Evolutionary conservation across 1,140 invertebrate species (phyloP).

Genomic region (Asobara japonica): DNA sequence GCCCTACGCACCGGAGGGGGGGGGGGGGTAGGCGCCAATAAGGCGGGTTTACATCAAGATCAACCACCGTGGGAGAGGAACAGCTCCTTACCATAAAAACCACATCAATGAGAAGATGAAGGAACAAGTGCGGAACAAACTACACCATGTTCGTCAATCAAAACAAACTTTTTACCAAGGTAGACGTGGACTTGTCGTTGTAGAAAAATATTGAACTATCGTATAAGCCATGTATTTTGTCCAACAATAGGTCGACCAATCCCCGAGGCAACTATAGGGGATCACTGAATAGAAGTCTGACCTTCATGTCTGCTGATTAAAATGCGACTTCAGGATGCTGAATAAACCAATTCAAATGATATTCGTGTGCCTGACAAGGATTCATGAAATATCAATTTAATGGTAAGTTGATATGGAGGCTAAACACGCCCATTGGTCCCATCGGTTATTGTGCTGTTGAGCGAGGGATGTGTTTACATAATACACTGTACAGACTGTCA

Average conservation of each 20-base stretch:
- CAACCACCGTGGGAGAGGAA: too few relatives aligned
- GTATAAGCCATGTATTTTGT: conserved; percentile 45
- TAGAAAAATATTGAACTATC: conserved; percentile 53
- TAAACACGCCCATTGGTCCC: neutral
- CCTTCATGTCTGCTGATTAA: neutral
- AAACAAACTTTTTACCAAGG: conserved; percentile 55
- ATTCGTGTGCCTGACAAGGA: conserved; percentile 44
- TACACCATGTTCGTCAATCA: conserved; percentile 50
- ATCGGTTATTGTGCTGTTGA: neutral
- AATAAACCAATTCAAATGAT: conserved; percentile 36
- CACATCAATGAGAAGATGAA: too few relatives aligned
- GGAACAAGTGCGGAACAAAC: too few relatives aligned
- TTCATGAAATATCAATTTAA: conserved; percentile 48
- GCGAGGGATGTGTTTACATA: neutral
- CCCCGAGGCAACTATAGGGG: neutral
- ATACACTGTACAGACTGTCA: too few relatives aligned
- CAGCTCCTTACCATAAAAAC: too few relatives aligned
- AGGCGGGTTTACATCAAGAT: too few relatives aligned
- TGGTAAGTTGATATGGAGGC: conserved; percentile 14
- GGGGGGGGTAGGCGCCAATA: too few relatives aligned
- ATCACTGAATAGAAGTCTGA: neutral
- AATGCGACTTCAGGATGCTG: neutral
- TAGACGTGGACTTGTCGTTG: conserved; percentile 42
- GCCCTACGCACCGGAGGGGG: too few relatives aligned
- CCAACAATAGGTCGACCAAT: conserved; percentile 38